Percentiles rank a stretch among this genome's conserved stretches.
Conservation (phyloP, 2,888 invertebrate species). For the Tortrix viridana region DNA sequence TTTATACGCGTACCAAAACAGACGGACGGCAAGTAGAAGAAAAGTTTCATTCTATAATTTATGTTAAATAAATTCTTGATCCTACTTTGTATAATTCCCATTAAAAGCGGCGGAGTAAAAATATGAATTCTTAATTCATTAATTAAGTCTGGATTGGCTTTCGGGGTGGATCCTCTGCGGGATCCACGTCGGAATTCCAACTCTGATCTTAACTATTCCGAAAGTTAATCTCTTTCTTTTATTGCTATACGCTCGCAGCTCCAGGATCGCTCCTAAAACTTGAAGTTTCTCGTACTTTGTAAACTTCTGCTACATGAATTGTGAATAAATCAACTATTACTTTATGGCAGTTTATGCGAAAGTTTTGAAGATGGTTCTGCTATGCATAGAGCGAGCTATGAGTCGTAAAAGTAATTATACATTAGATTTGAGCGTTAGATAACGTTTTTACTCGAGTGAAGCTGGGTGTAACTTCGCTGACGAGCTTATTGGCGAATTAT, state of each 20-base stretch:
- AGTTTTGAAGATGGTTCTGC: too few relatives aligned
- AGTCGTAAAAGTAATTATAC: too few relatives aligned
- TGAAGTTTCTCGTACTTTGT: conserved; percentile 14
- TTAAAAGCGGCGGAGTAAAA: conserved; percentile 6
- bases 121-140: conserved; percentile 4
- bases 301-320: conserved; percentile 13
- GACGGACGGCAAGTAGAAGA: neutral
- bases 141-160: neutral
- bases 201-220: conserved; percentile 19
- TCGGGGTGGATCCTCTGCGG: conserved; percentile 6
- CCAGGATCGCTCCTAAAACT: conserved; percentile 11
- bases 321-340: conserved; percentile 4
- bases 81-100: conserved; percentile 3
- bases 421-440: too few relatives aligned
- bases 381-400: too few relatives aligned
- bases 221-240: conserved; percentile 22
- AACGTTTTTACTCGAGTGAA: too few relatives aligned
- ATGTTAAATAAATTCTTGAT: conserved; percentile 4
- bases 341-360: neutral
- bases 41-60: neutral
- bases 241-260: conserved; percentile 3
- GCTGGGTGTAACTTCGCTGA: too few relatives aligned
- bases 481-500: too few relatives aligned
- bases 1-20: too few relatives aligned
- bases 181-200: conserved; percentile 5